Evolutionary conservation across 1,140 invertebrate species (phyloP), one percentile per base, ranked within the genome.

Genomic region (Sarcophaga peregrina): DNA sequence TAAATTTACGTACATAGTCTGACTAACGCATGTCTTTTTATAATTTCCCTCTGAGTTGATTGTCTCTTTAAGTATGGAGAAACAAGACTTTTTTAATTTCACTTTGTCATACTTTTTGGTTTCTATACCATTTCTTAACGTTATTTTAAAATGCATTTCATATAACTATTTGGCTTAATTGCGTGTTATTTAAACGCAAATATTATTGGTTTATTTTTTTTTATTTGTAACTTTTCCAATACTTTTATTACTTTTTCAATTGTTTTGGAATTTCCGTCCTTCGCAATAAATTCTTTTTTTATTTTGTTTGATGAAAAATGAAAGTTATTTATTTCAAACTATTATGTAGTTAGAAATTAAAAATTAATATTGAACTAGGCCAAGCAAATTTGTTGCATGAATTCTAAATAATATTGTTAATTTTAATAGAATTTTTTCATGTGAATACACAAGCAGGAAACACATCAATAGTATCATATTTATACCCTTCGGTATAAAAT

Each of bases 121-220:
- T 58, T 58, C 13, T 15, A 58, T 58, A 58, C 3, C 54, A 58
- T 58, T 58, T 58, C 54, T 58, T 58, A 10, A 8, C 4, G 11
- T 2, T 58, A 58, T 58, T 58, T 58, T 58, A 58, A 58, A 58
- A 58, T 58, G 54, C 54, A 58, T 58, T 58, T 58, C 54, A 58
- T 58, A 58, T 8, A 58, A 58, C 54, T 58, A 58, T 58, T 58
- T 58, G 54, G 54, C 54, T 58, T 58, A 58, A 58, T 58, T 58
- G 54, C 13, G 54, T 58, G 54, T 58, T n/a, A n/a, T 58, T 58
- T 58, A 58, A 58, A 58, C 54, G 13, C 54, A 58, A 58, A 58
- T 58, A 58, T 58, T 58, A 58, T 58, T 58, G 54, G 54, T n/a
- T n/a, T n/a, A n/a, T 58, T 58, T 37, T 37, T 37, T 37, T 37